These are phyloP conservation scores for Tribolium freemani DNA, from an alignment of 2,888 invertebrate genomes.

Conservation along the genomic window DNA sequence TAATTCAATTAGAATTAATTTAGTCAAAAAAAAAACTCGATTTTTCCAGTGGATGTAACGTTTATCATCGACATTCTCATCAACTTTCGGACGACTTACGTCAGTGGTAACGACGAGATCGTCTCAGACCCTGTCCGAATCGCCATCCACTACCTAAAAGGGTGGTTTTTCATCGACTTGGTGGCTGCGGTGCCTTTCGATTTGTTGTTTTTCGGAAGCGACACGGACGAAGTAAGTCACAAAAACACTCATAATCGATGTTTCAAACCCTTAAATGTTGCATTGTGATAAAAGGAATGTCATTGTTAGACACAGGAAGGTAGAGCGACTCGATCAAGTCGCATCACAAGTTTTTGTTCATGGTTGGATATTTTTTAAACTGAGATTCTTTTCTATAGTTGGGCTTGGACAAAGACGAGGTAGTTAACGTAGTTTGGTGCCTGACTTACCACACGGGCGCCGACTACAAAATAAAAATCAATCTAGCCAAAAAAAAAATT, in stretches of 20 bases:
- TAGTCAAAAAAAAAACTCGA: no score
- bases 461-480: no score
- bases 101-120: conserved; percentile 97
- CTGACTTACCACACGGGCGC: conserved; percentile 24
- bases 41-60: conserved; percentile 90
- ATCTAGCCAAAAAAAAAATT: no score
- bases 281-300: conserved; percentile 48
- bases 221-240: conserved; percentile 79
- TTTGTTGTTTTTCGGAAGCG: conserved; percentile 94
- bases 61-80: conserved; percentile 99
- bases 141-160: conserved; percentile 97
- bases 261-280: conserved; percentile 48
- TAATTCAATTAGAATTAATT: no score
- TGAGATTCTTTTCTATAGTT: conserved; percentile 73
- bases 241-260: conserved; percentile 3
- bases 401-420: conserved; percentile 95
- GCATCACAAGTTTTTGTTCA: conserved; percentile 9
- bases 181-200: conserved; percentile 99
- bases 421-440: conserved; percentile 68
- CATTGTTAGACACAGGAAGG: conserved; percentile 32
- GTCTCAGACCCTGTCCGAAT: conserved; percentile 98
- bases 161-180: conserved; percentile 99
- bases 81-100: conserved; percentile 99
- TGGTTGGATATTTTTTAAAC: conserved; percentile 31
- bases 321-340: conserved; percentile 1